Percentiles rank a stretch among this genome's conserved stretches.
Conservation (phyloP, 1,140 invertebrate genomes). For the Papilio helenus region DNA sequence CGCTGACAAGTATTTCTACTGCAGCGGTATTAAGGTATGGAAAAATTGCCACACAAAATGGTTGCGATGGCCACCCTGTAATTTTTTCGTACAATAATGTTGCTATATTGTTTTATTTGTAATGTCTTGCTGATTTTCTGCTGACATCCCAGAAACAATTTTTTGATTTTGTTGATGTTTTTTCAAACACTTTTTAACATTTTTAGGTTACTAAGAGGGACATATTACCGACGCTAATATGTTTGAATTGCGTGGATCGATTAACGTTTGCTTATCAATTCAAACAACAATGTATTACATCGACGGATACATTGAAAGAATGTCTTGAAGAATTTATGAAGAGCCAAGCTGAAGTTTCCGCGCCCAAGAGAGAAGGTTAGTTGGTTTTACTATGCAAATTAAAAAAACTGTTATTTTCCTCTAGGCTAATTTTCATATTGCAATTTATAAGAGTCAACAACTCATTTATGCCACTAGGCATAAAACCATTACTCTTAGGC, state of each 20-base stretch:
- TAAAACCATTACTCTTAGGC: too few relatives aligned
- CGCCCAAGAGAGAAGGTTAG: constrained; percentile 44
- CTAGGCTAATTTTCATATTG: neutral
- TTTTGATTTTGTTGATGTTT: constrained; percentile 43
- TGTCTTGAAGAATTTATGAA: constrained; percentile 78
- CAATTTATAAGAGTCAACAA: too few relatives aligned
- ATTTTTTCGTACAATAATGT: constrained; percentile 78
- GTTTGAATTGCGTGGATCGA: constrained; percentile 79
- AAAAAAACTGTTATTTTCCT: neutral
- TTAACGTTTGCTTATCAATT: constrained; percentile 81
- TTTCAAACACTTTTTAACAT: constrained; percentile 44
- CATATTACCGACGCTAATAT: constrained; percentile 79
- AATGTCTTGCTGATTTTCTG: constrained; percentile 69
- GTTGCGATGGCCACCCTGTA: constrained; percentile 82
- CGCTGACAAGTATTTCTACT: constrained; percentile 83
- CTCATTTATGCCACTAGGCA: too few relatives aligned
- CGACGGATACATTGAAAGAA: constrained; percentile 79
- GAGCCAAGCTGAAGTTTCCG: constrained; percentile 59
- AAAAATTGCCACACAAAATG: constrained; percentile 81
- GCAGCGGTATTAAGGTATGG: constrained; percentile 81
- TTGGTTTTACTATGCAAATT: neutral
- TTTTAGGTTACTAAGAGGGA: constrained; percentile 79
- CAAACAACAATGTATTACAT: constrained; percentile 79
- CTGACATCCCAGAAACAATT: constrained; percentile 72
- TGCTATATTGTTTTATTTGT: constrained; percentile 78